These are phyloP conservation scores for Hypomecis atomaria DNA, from an alignment of 2,888 invertebrate species.

Conservation along the genomic window DNA sequence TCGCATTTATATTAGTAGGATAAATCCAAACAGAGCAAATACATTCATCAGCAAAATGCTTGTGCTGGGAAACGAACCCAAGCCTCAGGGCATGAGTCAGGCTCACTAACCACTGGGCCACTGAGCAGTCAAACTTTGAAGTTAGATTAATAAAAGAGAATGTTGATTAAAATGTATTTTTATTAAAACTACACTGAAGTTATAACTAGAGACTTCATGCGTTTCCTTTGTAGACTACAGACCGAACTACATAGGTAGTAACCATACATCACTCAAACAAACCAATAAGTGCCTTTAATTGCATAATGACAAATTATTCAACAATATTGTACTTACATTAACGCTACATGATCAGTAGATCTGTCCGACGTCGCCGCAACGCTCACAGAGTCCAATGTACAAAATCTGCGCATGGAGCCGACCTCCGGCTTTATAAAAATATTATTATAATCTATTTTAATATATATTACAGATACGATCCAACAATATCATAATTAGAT, in stretches of 20 bases:
- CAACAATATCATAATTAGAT: conserved; percentile 80
- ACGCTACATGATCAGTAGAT: conserved; percentile 64
- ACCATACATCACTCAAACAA: conserved; percentile 75
- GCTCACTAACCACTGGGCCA: too few species aligned
- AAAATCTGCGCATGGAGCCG: conserved; percentile 55
- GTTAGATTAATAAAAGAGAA: conserved; percentile 43
- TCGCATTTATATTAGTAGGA: too few species aligned
- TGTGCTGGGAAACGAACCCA: too few species aligned
- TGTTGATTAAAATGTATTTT: conserved; percentile 73
- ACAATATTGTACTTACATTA: conserved; percentile 83
- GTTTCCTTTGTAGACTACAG: conserved; percentile 57
- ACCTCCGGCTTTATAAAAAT: conserved; percentile 72
- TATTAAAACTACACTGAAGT: conserved; percentile 80
- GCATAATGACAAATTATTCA: conserved; percentile 71
- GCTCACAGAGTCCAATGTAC: conserved; percentile 45
- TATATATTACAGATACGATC: conserved; percentile 79
- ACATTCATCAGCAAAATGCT: too few species aligned
- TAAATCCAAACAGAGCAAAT: too few species aligned
- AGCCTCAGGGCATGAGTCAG: too few species aligned
- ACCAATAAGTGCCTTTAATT: conserved; percentile 69
- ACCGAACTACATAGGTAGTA: conserved; percentile 66
- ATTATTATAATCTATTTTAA: conserved; percentile 68
- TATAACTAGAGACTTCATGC: conserved; percentile 68
- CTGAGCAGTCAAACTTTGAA: too few species aligned
- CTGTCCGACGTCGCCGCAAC: neutral